These are phyloP conservation scores for Thecophora atra DNA, from an alignment of 2,888 invertebrate species.

Conservation along the genomic window DNA sequence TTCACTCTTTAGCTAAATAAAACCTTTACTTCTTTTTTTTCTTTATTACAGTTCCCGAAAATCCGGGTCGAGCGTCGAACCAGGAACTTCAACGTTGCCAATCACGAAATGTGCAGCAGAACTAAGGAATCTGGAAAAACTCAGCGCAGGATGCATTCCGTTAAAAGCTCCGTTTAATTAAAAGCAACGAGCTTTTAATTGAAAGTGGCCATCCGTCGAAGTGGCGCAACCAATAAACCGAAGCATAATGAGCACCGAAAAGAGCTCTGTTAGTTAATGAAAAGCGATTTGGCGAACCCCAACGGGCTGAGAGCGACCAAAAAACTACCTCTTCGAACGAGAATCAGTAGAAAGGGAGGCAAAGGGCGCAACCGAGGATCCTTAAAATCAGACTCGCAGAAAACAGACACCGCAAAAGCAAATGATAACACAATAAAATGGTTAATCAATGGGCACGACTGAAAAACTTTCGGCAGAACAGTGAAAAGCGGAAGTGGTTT, in stretches of 20 bases:
- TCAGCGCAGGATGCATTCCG: background rate
- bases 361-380: background rate
- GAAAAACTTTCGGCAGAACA: too few relatives aligned
- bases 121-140: background rate
- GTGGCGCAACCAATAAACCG: conserved; percentile 19
- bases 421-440: background rate
- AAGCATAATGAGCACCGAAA: conserved; percentile 12
- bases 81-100: background rate
- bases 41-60: background rate
- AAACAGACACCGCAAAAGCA: background rate
- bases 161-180: conserved; percentile 21
- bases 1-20: background rate
- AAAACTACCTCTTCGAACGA: background rate
- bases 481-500: too few relatives aligned
- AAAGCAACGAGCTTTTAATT: conserved; percentile 26
- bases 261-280: conserved; percentile 20
- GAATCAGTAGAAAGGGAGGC: background rate
- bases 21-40: background rate
- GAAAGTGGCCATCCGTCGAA: background rate
- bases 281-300: conserved; percentile 12
- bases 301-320: background rate
- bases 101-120: conserved; percentile 16
- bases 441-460: background rate
- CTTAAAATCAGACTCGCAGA: background rate
- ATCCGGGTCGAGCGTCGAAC: background rate